Conservation (phyloP, 2,113 vertebrate genomes). For the Pionites leucogaster region DNA sequence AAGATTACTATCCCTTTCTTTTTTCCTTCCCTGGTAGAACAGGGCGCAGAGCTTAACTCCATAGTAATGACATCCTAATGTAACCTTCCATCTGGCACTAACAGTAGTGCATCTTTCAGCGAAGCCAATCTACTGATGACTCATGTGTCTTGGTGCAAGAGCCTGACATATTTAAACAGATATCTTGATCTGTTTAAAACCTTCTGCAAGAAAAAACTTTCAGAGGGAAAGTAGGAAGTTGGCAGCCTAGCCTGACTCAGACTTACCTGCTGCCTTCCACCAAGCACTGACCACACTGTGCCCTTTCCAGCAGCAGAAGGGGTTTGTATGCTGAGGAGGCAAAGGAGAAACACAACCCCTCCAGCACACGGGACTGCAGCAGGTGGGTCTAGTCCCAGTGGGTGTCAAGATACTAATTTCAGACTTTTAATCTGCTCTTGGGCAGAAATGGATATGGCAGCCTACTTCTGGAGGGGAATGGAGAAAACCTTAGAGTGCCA, state of each 20-base stretch:
- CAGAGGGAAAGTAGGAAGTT: neutral
- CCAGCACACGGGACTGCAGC: neutral
- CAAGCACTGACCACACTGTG: neutral
- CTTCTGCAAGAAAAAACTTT: neutral
- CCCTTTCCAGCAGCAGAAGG: neutral
- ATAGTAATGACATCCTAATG: neutral
- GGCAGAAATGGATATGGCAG: neutral
- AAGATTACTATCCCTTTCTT: neutral
- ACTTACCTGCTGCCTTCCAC: neutral
- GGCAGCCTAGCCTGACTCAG: neutral
- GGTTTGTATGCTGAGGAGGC: neutral
- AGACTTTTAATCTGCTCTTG: neutral
- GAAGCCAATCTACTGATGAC: neutral
- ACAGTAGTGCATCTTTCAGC: neutral
- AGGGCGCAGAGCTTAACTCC: neutral
- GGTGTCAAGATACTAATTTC: neutral
- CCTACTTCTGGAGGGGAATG: neutral
- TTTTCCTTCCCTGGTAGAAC: neutral
- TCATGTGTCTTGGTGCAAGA: neutral
- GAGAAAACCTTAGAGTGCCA: neutral
- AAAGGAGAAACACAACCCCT: accelerated
- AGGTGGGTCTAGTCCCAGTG: neutral
- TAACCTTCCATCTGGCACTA: neutral
- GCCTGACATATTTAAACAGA: neutral
- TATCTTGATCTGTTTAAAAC: neutral